A percentile compares a stretch with the other conserved stretches of the same genome.
Evolutionary conservation across 2,113 vertebrate genomes (phyloP).

Genomic region (Apteryx owenii): DNA sequence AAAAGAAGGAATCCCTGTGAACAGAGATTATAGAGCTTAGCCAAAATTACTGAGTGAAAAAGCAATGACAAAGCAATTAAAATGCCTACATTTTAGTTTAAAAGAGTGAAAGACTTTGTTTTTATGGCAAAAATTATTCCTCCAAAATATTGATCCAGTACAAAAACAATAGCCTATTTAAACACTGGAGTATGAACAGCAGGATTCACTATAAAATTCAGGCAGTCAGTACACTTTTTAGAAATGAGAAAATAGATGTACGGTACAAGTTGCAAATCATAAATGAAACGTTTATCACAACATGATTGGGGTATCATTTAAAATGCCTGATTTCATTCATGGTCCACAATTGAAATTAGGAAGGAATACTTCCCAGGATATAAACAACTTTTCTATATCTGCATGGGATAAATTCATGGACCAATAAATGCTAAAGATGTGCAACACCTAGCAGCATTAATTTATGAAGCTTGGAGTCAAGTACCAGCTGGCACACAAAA

Average conservation of each 20-base stretch:
- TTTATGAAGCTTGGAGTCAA: background rate
- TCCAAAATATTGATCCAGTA: background rate
- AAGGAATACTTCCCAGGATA: background rate
- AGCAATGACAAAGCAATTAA: background rate
- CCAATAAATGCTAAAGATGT: background rate
- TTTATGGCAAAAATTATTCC: background rate
- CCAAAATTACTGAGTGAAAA: background rate
- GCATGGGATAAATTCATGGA: background rate
- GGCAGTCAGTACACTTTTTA: background rate
- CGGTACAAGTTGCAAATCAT: background rate
- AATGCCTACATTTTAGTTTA: background rate
- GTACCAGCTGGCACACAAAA: background rate
- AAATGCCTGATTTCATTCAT: background rate
- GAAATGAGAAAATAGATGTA: background rate
- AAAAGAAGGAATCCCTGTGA: background rate
- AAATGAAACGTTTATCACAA: background rate
- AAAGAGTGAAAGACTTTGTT: background rate
- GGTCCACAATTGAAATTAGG: background rate
- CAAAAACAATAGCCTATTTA: background rate
- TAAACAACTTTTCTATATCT: background rate
- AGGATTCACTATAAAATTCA: background rate
- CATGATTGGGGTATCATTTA: background rate
- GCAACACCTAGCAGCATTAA: background rate
- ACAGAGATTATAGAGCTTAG: background rate
- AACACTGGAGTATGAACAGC: background rate